Base-by-base conservation (phyloP, 2,113 vertebrate species). In the Hystrix cristata region DNA sequence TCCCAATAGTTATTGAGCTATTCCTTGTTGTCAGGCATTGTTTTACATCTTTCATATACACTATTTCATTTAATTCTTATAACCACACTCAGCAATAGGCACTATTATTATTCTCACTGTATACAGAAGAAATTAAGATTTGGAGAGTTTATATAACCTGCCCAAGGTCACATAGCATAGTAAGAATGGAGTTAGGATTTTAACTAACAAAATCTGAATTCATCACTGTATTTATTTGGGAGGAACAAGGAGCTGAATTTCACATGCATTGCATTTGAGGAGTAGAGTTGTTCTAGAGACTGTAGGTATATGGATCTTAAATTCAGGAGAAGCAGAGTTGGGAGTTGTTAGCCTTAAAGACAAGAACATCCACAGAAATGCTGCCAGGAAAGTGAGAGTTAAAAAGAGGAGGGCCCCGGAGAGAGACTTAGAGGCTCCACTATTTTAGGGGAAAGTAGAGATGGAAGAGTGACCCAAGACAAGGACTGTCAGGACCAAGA, bases 321-420 rank as follows among this genome's bases (percentile, higher is more conserved):
- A 31, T 92, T 90, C 64, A 80, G 78, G 57, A 92, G 62, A 60
- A n/a, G 14, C 11, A 46, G 60, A 76, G 5, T 43, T 79, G 67
- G 76, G 13, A 46, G 6, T 71, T 79, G 71, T n/a, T 27, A 85
- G 38, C 46, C 10, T 11, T 38, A n/a, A 94, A 51, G 51, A 48
- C 55, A 90, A 97, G 64, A 92, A 53, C 3, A 13, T 64, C 86
- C 25, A 60, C 48, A 72, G 59, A 88, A 83, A 83, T 86, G 72
- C 55, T 43, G 16, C 19, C 9, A 48, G 27, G 27, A 85, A 51
- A 87, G 34, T 79, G 64, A 71, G 11, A 67, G 64, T 71, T 94
- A 81, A 43, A 88, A 80, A 93, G 64, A 88, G 19, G 82, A 91
- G 7, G 6, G 29, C 34, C 13, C 67, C 76, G 10, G 25, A 65